Base-by-base conservation (phyloP, 2,888 invertebrate species). In the Drosophila atroscutellata region DNA sequence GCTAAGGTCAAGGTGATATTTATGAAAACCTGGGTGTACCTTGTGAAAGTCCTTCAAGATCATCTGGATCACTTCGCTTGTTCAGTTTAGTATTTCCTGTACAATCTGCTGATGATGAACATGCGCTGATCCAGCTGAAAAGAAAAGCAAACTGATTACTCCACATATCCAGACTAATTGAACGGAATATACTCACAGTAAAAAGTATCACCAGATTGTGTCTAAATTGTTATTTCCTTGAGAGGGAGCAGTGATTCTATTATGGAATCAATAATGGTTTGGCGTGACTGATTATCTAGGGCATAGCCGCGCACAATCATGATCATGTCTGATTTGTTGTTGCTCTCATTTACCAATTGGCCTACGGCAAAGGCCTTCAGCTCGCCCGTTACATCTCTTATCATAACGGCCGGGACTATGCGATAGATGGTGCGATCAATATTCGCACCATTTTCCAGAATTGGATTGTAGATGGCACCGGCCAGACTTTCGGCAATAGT, bases 321-420 rank as follows among this genome's bases (percentile, higher is more conserved):
- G 13, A 20, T 18, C 47, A 64, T 49, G 2, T 37, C 18, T 7
- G n/a, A 7, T 9, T 54, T 20, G n/a, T 26, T 11, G 3, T 20
- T 2, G 2, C 28, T 11, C 20, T 13, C 20, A 0, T 51, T 24
- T 28, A 62, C 32, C 15, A 80, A 28, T n/a, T 69, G 80, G 18
- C 58, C 68, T 1, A 68, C 69, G 1, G 47, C 75, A 9, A 49
- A 68, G 9, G 45, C 75, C 32, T 28, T 1, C 6, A 76, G 18
- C 0, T 34, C 3, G 34, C 68, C 75, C 8, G 80, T 54, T 20
- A 54, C 8, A 18, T 15, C 47, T 8, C 20, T 20, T 39, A 76
- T 6, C 9, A 59, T 37, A 26, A 76, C 26, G 11, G 56, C 62
- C 20, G 75, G 61, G n/a, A 63, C 80, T 1, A 71, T 15, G 18